Conservation (phyloP, 2,113 vertebrate species). For the Sapajus apella region DNA sequence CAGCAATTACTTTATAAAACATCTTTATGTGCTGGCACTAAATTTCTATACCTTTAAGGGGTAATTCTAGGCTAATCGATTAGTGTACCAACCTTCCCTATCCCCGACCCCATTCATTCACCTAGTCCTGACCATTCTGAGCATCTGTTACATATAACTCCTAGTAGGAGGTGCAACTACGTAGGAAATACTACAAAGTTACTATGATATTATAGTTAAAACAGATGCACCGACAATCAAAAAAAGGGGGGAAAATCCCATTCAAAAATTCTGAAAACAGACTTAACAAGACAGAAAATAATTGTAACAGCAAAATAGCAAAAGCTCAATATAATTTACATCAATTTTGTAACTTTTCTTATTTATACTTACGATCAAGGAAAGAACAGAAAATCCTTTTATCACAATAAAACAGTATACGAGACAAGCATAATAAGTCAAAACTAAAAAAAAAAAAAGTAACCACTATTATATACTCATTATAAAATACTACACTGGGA, state of each 20-base stretch:
- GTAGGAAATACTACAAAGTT: not conserved
- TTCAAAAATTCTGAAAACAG: not conserved
- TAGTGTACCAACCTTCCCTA: not conserved
- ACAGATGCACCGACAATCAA: not conserved
- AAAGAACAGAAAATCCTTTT: slow-evolving; percentile 33
- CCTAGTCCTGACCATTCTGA: slow-evolving; percentile 4
- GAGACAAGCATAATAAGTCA: not conserved
- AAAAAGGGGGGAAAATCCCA: not conserved
- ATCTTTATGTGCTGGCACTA: not conserved
- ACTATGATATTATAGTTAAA: slow-evolving; percentile 31
- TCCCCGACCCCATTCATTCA: not conserved
- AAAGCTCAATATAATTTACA: not conserved
- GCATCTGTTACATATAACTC: not conserved
- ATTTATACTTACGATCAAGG: slow-evolving; percentile 22
- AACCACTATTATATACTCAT: slow-evolving; percentile 41
- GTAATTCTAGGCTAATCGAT: not conserved
- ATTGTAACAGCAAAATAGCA: not conserved
- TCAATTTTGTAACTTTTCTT: slow-evolving; percentile 14
- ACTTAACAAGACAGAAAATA: slow-evolving; percentile 9
- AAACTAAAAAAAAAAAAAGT: not conserved
- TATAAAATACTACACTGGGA: slow-evolving; percentile 36
- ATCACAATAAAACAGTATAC: slow-evolving; percentile 28
- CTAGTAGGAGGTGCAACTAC: not conserved
- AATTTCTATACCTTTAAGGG: not conserved
- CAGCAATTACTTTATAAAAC: not conserved